Evolutionary conservation across 2,888 invertebrate species (phyloP), one percentile per base, ranked within the genome.

Genomic region (Leptinotarsa tumamoca): DNA sequence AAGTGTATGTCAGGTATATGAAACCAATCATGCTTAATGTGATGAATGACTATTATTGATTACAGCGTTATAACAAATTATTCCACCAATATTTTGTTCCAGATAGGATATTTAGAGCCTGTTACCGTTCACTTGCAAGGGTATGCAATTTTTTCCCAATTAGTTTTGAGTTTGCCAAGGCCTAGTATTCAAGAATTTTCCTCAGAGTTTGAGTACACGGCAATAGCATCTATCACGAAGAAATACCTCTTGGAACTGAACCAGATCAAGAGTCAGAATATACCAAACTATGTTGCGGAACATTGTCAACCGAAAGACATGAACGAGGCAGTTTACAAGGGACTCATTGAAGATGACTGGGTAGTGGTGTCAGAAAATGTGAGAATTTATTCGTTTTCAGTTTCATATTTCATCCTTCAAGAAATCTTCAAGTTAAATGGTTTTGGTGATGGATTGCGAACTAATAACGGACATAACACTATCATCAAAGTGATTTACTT

Each of bases 81-180:
- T 10, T 43, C 3, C 43, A 43, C 43, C 10, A 43, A 49, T 66
- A 5, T 50, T 56, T 14, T 67, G 33, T 87, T 91, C 78, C 88
- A 92, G 90, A 88, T 92, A 56, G 92, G 90, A 2, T 90, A 91
- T 84, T 85, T 90, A 56, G 89, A 91, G 66, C 89, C 90, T n/a
- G 85, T 91, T 67, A 85, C 87, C 0, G 89, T 93, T 66, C 89
- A 89, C 75, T 89, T 92, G 4, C 89, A 87, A 79, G 93, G 92
- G 51, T 90, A 90, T 87, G 92, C 91, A 15, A 90, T 90, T 3
- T 89, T 91, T 75, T 91, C 92, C 4, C 93, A 93, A 88, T 85
- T 92, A 50, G 91, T 90, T 83, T 84, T 92, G 43, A 87, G 87
- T 63, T 83, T 92, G 27, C 89, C 89, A 14, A 89, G 91, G 76